Evolutionary conservation across 2,113 vertebrate species (phyloP).

Genomic region (Anguilla japonica): DNA sequence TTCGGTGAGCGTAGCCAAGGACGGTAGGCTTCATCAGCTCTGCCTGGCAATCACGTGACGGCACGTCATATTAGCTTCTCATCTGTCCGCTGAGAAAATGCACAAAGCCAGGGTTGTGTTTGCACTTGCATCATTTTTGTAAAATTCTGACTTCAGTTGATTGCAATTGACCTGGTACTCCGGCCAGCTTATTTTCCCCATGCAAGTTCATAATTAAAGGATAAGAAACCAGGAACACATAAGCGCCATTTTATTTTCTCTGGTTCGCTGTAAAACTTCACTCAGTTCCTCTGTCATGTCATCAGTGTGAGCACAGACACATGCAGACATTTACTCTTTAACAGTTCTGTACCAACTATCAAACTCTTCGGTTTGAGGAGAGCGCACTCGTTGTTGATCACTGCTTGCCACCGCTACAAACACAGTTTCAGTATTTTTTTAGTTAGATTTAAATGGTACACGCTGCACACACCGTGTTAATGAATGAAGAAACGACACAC

Average conservation of each 20-base stretch:
- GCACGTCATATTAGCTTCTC: too few species aligned
- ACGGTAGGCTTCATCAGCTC: too few species aligned
- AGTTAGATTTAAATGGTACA: conserved; percentile 45
- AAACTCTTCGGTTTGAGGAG: neutral
- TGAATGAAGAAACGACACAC: conserved; percentile 45
- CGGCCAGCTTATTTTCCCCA: neutral
- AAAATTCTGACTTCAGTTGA: too few species aligned
- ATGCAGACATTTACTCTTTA: neutral
- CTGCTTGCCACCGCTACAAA: neutral
- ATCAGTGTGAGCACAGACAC: neutral
- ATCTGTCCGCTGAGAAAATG: too few species aligned
- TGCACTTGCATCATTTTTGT: too few species aligned
- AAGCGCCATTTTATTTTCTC: neutral
- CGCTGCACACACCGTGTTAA: conserved; percentile 49
- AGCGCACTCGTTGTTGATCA: neutral
- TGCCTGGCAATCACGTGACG: too few species aligned
- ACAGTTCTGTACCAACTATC: neutral
- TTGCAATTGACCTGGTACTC: too few species aligned
- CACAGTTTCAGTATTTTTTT: conserved; percentile 46
- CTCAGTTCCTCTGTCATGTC: neutral
- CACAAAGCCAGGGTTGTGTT: too few species aligned
- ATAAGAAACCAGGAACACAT: neutral
- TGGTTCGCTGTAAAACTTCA: neutral
- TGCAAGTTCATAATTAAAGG: neutral
- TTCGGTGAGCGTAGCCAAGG: too few species aligned